Conservation (phyloP, 1,140 invertebrate species). For the Hydropsyche tenuis region DNA sequence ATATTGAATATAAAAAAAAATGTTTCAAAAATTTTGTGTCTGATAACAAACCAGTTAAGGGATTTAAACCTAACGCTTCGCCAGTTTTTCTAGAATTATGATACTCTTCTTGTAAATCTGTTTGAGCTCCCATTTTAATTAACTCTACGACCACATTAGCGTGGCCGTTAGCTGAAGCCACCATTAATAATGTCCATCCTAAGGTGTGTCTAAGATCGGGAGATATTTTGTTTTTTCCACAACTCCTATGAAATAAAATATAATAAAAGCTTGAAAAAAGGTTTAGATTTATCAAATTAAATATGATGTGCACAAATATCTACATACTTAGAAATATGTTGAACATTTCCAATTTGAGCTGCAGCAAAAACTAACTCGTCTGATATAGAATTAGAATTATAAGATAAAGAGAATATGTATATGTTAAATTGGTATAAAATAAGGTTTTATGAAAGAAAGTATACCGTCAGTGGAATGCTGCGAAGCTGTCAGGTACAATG, state of each 20-base stretch:
- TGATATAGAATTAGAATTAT: too few species aligned
- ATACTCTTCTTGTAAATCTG: slow-evolving; percentile 82
- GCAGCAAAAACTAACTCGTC: slow-evolving; percentile 61
- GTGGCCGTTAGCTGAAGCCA: slow-evolving; percentile 80
- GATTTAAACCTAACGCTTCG: slow-evolving; percentile 63
- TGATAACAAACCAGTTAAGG: slow-evolving; percentile 65
- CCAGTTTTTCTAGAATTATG: slow-evolving; percentile 73
- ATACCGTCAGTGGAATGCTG: not conserved
- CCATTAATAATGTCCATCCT: slow-evolving; percentile 88
- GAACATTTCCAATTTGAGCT: slow-evolving; percentile 67
- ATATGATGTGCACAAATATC: too few species aligned
- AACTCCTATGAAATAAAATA: slow-evolving; percentile 50
- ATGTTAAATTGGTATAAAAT: too few species aligned
- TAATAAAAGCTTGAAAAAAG: slow-evolving; percentile 25
- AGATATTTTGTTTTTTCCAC: slow-evolving; percentile 59
- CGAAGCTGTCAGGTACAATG: not conserved
- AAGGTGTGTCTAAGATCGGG: slow-evolving; percentile 72
- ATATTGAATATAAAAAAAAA: not conserved
- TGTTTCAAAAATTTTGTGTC: not conserved
- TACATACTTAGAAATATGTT: slow-evolving; percentile 67
- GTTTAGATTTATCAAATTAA: too few species aligned
- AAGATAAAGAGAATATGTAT: too few species aligned
- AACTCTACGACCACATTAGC: slow-evolving; percentile 71
- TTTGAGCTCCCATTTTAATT: slow-evolving; percentile 78
- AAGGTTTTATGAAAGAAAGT: not conserved